Conservation (phyloP, 2,888 invertebrate genomes). For the Cataglyphis altisquamis region DNA sequence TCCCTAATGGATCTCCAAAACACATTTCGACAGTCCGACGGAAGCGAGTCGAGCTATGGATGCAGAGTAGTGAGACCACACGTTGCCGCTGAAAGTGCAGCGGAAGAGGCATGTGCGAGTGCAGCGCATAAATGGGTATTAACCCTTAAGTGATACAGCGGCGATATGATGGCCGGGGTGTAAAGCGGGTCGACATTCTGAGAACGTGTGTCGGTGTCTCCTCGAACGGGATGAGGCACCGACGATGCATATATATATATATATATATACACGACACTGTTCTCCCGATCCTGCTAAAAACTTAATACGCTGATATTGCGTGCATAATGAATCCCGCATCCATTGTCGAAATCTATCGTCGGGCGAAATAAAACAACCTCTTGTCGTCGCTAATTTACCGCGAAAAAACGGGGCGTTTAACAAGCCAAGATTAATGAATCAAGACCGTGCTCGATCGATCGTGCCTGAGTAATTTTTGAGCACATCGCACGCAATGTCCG, state of each 20-base stretch:
- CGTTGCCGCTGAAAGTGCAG: constrained; percentile 43
- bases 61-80: constrained; percentile 24
- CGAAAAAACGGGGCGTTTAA: constrained; percentile 20
- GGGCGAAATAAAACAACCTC: constrained; percentile 11
- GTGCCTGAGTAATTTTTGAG: constrained; percentile 21
- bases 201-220: constrained; percentile 38
- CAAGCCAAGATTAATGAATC: constrained; percentile 44
- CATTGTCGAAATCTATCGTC: not conserved
- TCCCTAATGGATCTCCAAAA: constrained; percentile 58
- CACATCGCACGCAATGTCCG: constrained; percentile 17
- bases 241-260: not conserved
- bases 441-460: constrained; percentile 24
- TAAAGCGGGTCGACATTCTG: constrained; percentile 35
- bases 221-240: not conserved
- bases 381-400: constrained; percentile 11
- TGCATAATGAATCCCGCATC: constrained; percentile 15
- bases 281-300: constrained; percentile 12
- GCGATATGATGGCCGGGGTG: constrained; percentile 2
- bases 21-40: constrained; percentile 55
- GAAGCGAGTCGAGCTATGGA: constrained; percentile 39
- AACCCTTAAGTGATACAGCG: constrained; percentile 49
- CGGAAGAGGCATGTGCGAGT: constrained; percentile 48
- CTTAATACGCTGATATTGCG: not conserved
- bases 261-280: not conserved
- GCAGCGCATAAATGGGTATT: constrained; percentile 48